These are phyloP conservation scores for Bhutanitis thaidina DNA, from an alignment of 2,888 invertebrate species.

Conservation along the genomic window DNA sequence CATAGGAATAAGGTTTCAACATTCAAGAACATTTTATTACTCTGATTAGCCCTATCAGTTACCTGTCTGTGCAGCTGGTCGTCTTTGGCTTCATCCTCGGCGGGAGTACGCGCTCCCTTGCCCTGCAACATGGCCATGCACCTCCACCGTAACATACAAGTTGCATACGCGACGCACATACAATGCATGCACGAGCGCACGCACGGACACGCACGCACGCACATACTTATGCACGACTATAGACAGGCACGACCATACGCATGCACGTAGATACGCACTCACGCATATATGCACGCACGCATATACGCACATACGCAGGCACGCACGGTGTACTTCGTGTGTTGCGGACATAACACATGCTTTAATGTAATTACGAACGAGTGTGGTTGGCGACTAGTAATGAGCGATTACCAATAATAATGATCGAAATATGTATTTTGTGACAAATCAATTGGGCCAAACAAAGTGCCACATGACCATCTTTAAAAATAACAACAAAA, in stretches of 20 bases:
- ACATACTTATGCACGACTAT: too few species aligned
- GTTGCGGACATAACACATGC: slow-evolving; percentile 13
- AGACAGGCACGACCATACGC: slow-evolving; percentile 15
- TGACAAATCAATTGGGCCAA: too few species aligned
- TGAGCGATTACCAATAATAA: slow-evolving; percentile 13
- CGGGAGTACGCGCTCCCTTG: slow-evolving; percentile 64
- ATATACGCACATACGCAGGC: slow-evolving; percentile 6
- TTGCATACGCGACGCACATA: slow-evolving; percentile 19
- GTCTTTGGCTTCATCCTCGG: slow-evolving; percentile 53
- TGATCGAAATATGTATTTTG: not conserved
- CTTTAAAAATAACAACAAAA: too few species aligned
- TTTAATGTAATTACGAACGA: slow-evolving; percentile 1
- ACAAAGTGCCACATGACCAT: too few species aligned
- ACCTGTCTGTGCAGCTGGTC: slow-evolving; percentile 46
- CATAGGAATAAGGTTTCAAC: too few species aligned
- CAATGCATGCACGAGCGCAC: slow-evolving; percentile 11
- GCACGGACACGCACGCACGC: not conserved
- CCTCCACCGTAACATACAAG: slow-evolving; percentile 55
- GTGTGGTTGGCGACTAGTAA: slow-evolving; percentile 1
- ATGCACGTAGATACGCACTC: not conserved
- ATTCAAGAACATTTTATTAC: too few species aligned
- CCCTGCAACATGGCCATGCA: slow-evolving; percentile 67
- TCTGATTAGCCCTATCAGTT: slow-evolving; percentile 22
- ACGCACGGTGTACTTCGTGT: not conserved
- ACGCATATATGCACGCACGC: slow-evolving; percentile 18